Conservation (phyloP, 37 sponge, comb jelly and placozoan genomes). For the Aplysina aerophoba region DNA sequence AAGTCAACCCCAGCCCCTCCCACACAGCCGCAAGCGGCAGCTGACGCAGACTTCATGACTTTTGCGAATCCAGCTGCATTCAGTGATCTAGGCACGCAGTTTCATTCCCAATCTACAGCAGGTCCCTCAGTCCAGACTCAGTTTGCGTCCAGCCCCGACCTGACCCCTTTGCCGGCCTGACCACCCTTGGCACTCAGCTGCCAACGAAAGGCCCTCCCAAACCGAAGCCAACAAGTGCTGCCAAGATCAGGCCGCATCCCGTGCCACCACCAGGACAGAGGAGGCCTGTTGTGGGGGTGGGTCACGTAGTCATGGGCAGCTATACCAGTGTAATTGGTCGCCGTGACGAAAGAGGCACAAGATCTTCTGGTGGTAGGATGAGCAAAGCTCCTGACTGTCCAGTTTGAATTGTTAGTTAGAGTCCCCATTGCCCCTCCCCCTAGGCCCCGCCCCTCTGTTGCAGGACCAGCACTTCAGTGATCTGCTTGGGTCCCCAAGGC, state of each 20-base stretch:
- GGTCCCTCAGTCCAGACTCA: no score
- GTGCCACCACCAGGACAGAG: no score
- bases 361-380: neutral
- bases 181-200: neutral
- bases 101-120: no score
- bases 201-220: neutral
- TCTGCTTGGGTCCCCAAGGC: conserved; percentile 57
- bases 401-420: neutral
- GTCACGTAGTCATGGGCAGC: neutral
- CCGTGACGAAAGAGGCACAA: conserved; percentile 47
- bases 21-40: neutral
- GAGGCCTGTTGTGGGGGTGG: no score
- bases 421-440: neutral
- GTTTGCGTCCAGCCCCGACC: no score
- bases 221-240: neutral
- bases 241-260: no score
- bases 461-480: conserved; percentile 66
- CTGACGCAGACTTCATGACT: no score
- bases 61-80: no score
- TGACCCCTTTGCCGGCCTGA: neutral
- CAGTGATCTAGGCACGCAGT: no score
- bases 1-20: neutral
- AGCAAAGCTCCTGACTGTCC: neutral
- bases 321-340: conserved; percentile 52
- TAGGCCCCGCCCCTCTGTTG: conserved; percentile 38